A percentile compares a stretch with the other conserved stretches of the same genome.
Evolutionary conservation across 2,888 invertebrate species (phyloP).

Genomic region (Drosophila demipolita): DNA sequence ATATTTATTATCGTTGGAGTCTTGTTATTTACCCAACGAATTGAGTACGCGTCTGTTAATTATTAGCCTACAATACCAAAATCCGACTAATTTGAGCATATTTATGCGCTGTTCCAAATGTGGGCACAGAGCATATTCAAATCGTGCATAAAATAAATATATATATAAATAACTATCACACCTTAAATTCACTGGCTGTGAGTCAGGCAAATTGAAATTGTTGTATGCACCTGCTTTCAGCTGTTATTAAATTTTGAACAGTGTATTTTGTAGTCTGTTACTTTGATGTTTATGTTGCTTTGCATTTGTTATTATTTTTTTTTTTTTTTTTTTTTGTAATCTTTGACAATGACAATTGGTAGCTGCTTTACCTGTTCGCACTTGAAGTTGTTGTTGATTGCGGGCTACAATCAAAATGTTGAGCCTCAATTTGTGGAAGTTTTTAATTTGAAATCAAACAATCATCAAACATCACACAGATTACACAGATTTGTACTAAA

Average conservation of each 20-base stretch:
- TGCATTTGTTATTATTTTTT: not conserved
- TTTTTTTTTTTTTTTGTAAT: slow-evolving; percentile 36
- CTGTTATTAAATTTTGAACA: not conserved
- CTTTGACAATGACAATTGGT: slow-evolving; percentile 52
- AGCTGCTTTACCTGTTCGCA: slow-evolving; percentile 6
- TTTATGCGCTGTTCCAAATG: slow-evolving; percentile 10
- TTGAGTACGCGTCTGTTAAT: slow-evolving; percentile 67
- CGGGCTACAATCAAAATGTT: not conserved
- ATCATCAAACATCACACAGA: not conserved
- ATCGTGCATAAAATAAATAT: not conserved
- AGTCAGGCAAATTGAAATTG: not conserved
- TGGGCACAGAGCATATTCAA: not conserved
- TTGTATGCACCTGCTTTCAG: not conserved
- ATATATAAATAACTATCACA: not conserved
- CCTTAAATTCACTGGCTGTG: not conserved
- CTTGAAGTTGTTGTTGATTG: slow-evolving; percentile 22
- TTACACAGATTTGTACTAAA: not conserved
- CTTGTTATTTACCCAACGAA: slow-evolving; percentile 60
- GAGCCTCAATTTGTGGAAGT: slow-evolving; percentile 2
- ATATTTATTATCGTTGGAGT: slow-evolving; percentile 11
- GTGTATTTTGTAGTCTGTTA: not conserved
- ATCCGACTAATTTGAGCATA: slow-evolving; percentile 7
- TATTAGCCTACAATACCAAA: slow-evolving; percentile 47
- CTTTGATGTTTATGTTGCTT: slow-evolving; percentile 2
- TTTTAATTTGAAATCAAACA: slow-evolving; percentile 16